Base-by-base conservation (phyloP, 2,888 invertebrate species). In the Myathropa florea region DNA sequence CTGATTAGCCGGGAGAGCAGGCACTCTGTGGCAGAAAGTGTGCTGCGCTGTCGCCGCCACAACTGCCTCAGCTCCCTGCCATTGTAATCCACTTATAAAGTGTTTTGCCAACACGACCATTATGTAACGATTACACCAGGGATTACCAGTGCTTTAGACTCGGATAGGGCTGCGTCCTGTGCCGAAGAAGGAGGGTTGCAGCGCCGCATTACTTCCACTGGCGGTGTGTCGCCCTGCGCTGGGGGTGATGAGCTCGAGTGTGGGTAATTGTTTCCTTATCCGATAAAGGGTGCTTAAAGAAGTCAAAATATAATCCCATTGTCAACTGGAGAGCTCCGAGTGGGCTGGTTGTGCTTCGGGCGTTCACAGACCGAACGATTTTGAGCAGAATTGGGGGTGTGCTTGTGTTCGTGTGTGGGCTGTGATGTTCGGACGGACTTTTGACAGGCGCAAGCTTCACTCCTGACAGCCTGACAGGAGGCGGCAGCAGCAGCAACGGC, bases 71-170 rank as follows among this genome's bases (percentile, higher is more conserved):
- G 67, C 77, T 81, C 68, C 18, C 46, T 70, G 73, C 26, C 75
- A 79, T 83, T 87, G 83, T 87, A 87, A 87, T 87, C 87, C 87
- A 87, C 80, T 87, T 87, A 87, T 87, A 87, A 87, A 87, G 83
- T 87, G 87, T 87, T 87, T 87, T 87, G 87, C 87, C 87, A 87
- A 87, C 87, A 87, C 87, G 72, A 87, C 87, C 87, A 83, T 87
- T 83, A 87, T 87, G 83, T 76, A 72, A 83, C 87, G 87, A 87
- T 87, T 87, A 87, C 87, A 87, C 83, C 68, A 79, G 72, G 76
- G 83, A 87, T 87, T 87, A 87, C 87, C 60, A 76, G 72, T 71
- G 63, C 60, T 63, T 63, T 39, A 30, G 9, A 39, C 57, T 23
- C 55, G 65, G n/a, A 23, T 71, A 76, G 61, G 78, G 70, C 63